Evolutionary conservation across 2,113 vertebrate genomes (phyloP).

Genomic region (Baryphthengus martii): DNA sequence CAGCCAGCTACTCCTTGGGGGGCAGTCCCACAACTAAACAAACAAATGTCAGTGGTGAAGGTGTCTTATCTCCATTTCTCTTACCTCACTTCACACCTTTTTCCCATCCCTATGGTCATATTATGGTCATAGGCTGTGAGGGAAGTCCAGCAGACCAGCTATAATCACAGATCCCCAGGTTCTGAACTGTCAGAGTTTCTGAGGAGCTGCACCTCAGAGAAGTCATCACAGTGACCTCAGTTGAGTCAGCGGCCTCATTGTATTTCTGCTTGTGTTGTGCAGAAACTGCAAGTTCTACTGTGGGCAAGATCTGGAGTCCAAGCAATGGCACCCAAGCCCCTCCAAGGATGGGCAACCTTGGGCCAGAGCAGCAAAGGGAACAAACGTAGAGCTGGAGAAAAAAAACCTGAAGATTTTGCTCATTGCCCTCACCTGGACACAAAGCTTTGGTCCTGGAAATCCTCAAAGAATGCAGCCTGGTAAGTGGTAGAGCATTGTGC

Average conservation of each 20-base stretch:
- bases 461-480: slow-evolving; percentile 80
- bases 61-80: not conserved
- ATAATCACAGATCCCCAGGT: not conserved
- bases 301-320: not conserved
- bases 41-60: not conserved
- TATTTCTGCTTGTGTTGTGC: not conserved
- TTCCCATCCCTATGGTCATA: slow-evolving; percentile 38
- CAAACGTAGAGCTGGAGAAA: not conserved
- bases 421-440: not conserved
- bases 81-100: not conserved
- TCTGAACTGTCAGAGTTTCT: slow-evolving; percentile 66
- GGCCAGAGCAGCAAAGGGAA: not conserved
- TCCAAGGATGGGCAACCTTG: not conserved
- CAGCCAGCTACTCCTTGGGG: not conserved
- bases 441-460: slow-evolving; percentile 75
- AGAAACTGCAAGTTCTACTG: not conserved
- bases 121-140: slow-evolving; percentile 69
- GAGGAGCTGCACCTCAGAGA: slow-evolving; percentile 48
- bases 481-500: not conserved
- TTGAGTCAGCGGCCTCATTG: slow-evolving; percentile 59
- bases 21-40: not conserved
- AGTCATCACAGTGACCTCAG: slow-evolving; percentile 41
- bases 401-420: not conserved
- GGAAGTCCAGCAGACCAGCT: slow-evolving; percentile 64
- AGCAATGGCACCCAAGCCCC: too few relatives aligned